A percentile compares a stretch with the other conserved stretches of the same genome.
Evolutionary conservation across 2,888 invertebrate genomes (phyloP).

Genomic region (Scaptomyza reducta): DNA sequence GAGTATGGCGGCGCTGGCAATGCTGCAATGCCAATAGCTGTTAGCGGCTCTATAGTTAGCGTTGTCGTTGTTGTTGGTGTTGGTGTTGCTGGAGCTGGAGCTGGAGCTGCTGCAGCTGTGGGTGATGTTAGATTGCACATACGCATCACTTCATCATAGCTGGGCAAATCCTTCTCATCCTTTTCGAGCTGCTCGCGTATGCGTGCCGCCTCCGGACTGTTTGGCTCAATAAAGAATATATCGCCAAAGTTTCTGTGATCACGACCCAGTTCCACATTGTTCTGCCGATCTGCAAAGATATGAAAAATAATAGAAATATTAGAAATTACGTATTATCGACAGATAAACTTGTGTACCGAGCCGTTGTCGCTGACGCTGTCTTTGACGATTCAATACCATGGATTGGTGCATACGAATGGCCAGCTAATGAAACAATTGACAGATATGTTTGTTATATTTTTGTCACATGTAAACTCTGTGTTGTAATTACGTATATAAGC

Average conservation of each 20-base stretch:
- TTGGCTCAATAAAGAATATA: slow-evolving; percentile 80
- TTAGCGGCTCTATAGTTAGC: slow-evolving; percentile 27
- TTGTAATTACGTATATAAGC: slow-evolving; percentile 59
- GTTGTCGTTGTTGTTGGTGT: slow-evolving; percentile 21
- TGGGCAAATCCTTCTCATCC: slow-evolving; percentile 82
- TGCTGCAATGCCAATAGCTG: slow-evolving; percentile 61
- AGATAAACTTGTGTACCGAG: slow-evolving; percentile 38
- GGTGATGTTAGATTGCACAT: slow-evolving; percentile 69
- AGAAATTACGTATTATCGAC: neutral
- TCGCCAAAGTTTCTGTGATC: slow-evolving; percentile 70
- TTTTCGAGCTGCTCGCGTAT: slow-evolving; percentile 78
- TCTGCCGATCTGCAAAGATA: slow-evolving; percentile 74
- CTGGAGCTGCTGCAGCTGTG: slow-evolving; percentile 48
- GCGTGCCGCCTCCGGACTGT: slow-evolving; percentile 71
- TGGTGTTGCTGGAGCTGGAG: slow-evolving; percentile 21
- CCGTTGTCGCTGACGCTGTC: slow-evolving; percentile 36
- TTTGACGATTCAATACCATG: slow-evolving; percentile 36
- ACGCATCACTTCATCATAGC: slow-evolving; percentile 83
- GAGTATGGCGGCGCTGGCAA: slow-evolving; percentile 72
- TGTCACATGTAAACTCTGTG: neutral
- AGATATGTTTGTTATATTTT: neutral
- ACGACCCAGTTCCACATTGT: slow-evolving; percentile 61
- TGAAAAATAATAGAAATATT: neutral
- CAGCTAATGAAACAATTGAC: slow-evolving; percentile 52
- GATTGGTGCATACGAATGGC: slow-evolving; percentile 58